Evolutionary conservation across 2,113 vertebrate species (phyloP).

Genomic region (Labeo rohita): DNA sequence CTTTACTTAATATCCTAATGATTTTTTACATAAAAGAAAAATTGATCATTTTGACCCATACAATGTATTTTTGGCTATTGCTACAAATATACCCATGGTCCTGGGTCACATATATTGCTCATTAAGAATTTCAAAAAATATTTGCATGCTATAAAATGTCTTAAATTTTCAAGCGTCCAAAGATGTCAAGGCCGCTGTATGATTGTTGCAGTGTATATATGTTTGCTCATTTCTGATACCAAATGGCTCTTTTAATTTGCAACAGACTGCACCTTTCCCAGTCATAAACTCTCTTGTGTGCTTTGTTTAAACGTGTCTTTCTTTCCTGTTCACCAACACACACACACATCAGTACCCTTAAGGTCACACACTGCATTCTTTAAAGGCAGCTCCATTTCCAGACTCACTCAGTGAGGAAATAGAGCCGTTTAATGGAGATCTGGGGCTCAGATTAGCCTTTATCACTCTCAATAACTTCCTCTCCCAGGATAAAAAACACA

Average conservation of each 20-base stretch:
- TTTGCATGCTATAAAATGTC: no score
- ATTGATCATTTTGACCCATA: no score
- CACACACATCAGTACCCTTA: conserved; percentile 11
- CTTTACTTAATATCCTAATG: no score
- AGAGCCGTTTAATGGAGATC: conserved; percentile 68
- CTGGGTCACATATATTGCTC: no score
- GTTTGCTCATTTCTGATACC: neutral
- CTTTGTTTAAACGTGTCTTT: conserved; percentile 4
- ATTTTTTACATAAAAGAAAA: no score
- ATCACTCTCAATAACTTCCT: conserved; percentile 64
- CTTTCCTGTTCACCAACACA: conserved; percentile 25
- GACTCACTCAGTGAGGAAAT: conserved; percentile 64
- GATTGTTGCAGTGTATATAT: neutral
- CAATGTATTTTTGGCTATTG: no score
- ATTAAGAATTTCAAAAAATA: no score
- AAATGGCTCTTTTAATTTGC: neutral
- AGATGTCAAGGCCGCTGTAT: no score
- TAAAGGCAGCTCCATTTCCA: conserved; percentile 65
- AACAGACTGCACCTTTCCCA: neutral
- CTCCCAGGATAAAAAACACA: conserved; percentile 54
- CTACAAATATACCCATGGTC: no score
- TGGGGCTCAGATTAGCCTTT: conserved; percentile 66
- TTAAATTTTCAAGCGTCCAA: no score
- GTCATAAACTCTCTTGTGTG: neutral
- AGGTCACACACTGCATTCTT: conserved; percentile 62